A percentile compares a stretch with the other conserved stretches of the same genome.
These are phyloP conservation scores for Corythornis cristatus DNA, from an alignment of 2,113 vertebrate species.

Conservation along the genomic window DNA sequence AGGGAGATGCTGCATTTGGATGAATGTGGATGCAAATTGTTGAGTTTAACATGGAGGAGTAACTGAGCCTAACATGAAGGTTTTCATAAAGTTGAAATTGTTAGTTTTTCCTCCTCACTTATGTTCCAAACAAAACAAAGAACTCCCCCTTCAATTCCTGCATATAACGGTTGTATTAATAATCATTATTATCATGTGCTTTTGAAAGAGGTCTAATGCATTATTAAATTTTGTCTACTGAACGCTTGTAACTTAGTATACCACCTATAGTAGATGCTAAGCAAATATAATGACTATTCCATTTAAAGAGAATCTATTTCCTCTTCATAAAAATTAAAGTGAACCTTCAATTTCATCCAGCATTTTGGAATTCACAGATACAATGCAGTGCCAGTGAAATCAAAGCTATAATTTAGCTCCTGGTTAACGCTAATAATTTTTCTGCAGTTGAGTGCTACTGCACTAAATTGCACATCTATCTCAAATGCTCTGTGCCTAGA, in stretches of 20 bases:
- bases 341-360: neutral
- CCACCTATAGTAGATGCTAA: neutral
- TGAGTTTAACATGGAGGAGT: neutral
- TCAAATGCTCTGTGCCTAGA: neutral
- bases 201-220: neutral
- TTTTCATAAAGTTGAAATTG: neutral
- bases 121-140: neutral
- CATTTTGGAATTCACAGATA: neutral
- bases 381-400: neutral
- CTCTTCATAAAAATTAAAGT: neutral
- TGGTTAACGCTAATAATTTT: neutral
- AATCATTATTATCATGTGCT: neutral
- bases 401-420: constrained; percentile 17
- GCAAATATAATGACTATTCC: constrained; percentile 2
- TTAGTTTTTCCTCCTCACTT: neutral
- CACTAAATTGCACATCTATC: neutral
- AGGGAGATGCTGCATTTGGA: neutral
- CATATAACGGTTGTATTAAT: neutral
- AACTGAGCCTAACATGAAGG: neutral
- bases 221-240: neutral
- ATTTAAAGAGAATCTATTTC: neutral
- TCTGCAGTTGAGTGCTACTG: neutral
- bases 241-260: neutral
- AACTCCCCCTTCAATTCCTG: neutral
- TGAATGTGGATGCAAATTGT: neutral